Base-by-base conservation (phyloP, 2,797 vertebrate species). In the Enteromius anoplus region DNA sequence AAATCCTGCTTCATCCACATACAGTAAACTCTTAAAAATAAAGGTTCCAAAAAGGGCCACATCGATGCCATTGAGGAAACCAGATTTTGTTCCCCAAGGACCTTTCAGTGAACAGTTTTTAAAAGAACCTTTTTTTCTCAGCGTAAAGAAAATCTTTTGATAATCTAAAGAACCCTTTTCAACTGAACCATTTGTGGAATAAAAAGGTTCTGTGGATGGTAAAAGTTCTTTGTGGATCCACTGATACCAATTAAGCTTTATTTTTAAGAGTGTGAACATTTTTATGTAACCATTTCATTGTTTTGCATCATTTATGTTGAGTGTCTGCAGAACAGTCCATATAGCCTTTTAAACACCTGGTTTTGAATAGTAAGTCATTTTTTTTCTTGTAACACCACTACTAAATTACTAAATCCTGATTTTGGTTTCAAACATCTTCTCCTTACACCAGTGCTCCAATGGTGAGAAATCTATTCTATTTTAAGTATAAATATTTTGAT, bases 1-100 rank as follows among this genome's bases (percentile, higher is more conserved):
- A 73, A 84, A 88, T 78, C 78, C 72, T 83, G 80, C 64, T 85
- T 84, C 7, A 47, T 85, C 21, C 23, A 66, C 42, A 65, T 51
- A 21, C 51, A 53, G 19, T n/a, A 55, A 21, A 55, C 53, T n/a
- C 21, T n/a, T 55, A n/a, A 55, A 55, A 55, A 55, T 55, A n/a
- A 55, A 55, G 19, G 53, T 55, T 55, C 8, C 53, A n/a, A 55
- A 55, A n/a, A 21, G 21, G 8, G 21, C 21, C 7, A 3, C 5
- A 53, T 19, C 49, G 49, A 19, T 51, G 49, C 49, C 17, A 51
- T 51, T 2, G 49, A 55, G n/a, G 21, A 55, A 26, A 55, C 53
- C 53, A n/a, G 21, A n/a, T 55, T 55, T 55, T 21, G 53, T 10
- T 55, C 8, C 53, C 21, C 53, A 55, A n/a, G 21, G 7, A 55